Percentiles rank a stretch among this genome's conserved stretches.
Conservation (phyloP, 1,140 invertebrate genomes). For the Aphidius gifuensis region DNA sequence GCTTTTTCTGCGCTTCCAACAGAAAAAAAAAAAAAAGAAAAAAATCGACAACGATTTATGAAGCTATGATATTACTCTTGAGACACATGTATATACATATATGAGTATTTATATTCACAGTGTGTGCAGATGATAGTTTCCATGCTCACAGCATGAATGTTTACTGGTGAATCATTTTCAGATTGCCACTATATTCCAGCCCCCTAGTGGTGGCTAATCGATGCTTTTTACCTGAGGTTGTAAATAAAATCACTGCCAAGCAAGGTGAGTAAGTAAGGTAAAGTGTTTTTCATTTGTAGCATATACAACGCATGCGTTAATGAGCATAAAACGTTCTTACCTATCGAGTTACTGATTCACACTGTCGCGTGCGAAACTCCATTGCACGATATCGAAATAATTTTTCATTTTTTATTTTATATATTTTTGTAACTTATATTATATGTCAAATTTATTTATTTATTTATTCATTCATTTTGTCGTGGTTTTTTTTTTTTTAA, state of each 20-base stretch:
- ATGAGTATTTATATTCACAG: no score
- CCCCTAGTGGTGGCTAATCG: constrained; percentile 11
- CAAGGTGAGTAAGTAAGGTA: constrained; percentile 10
- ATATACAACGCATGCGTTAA: constrained; percentile 17
- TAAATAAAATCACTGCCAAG: constrained; percentile 13
- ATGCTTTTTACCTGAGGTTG: constrained; percentile 13
- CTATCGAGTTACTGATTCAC: constrained; percentile 22
- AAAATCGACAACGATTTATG: constrained; percentile 17
- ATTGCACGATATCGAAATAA: constrained; percentile 13
- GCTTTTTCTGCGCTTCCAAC: neutral
- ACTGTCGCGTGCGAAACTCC: constrained; percentile 5
- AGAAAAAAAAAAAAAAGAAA: neutral
- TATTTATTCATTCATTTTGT: neutral
- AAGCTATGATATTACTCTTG: constrained; percentile 21
- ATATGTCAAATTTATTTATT: neutral
- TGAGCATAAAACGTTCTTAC: constrained; percentile 15
- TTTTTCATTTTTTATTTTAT: neutral
- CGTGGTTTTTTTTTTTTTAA: neutral
- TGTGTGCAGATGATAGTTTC: neutral
- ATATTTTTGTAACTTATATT: no score
- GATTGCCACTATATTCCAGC: neutral
- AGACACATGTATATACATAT: neutral
- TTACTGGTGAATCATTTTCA: constrained; percentile 19
- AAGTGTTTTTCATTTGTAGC: constrained; percentile 3
- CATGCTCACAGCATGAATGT: constrained; percentile 17